Base-by-base conservation (phyloP, 2,113 vertebrate species). In the Lates calcarifer region DNA sequence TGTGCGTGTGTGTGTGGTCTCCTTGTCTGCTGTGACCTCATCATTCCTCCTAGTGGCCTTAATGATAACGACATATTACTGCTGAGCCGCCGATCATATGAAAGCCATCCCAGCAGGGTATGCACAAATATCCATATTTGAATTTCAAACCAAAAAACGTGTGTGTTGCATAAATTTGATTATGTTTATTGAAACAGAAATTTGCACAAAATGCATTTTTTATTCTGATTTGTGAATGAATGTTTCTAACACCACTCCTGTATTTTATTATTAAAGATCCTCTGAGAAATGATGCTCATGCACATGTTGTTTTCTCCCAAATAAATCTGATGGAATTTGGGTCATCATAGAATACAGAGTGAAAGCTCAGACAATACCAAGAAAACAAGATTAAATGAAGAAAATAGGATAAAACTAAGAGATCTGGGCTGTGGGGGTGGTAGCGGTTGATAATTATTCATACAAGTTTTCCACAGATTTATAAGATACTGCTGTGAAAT, bases 21-120 rank as follows among this genome's bases (percentile, higher is more conserved):
- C 18, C 37, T 31, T 49, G 29, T 72, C 33, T 70, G 47, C 47
- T 60, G 14, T 82, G 55, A 74, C 80, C 62, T 82, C 6, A 15
- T 67, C n/a, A 17, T 67, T 86, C 57, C 69, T 86, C 49, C 65
- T 58, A 35, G 81, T 77, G 70, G 84, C 85, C 79, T 87, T 87
- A 83, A 77, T 58, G 56, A 77, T 74, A 64, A 79, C 3, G 0
- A 84, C 43, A 62, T 77, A 79, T 37, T 3, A 56, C 31, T 53
- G 9, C 33, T 22, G 53, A 78, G 45, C 22, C 33, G 49, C 43
- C 0, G 6, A 49, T 68, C 28, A 7, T 37, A 5, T 18, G 5
- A 79, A 65, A 28, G 51, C 35, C n/a, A 61, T 79, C 18, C 35
- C 51, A 45, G 41, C 24, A 64, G 41, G 31, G 41, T 4, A 41